Evolutionary conservation across 2,888 invertebrate genomes (phyloP).

Genomic region (Cheilosia impressa): DNA sequence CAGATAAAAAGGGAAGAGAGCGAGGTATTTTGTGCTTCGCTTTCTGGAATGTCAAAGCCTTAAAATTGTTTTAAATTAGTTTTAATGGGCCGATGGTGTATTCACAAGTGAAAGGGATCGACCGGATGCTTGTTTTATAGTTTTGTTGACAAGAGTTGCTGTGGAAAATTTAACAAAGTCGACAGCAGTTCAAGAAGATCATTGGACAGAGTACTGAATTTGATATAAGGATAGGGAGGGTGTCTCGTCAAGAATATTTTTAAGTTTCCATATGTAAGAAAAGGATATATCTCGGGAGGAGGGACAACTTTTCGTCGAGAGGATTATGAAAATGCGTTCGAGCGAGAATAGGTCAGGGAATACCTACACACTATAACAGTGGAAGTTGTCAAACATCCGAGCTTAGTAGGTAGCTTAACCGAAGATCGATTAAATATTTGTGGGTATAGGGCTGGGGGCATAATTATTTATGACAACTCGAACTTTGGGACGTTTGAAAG

Average conservation of each 20-base stretch:
- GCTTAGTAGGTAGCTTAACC: no score
- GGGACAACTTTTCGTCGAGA: no score
- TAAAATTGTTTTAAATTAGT: conserved; percentile 59
- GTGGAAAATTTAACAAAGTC: conserved; percentile 18
- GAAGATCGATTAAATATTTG: no score
- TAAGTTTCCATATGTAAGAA: no score
- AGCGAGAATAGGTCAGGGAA: no score
- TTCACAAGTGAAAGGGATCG: conserved; percentile 14
- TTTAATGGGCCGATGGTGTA: conserved; percentile 17
- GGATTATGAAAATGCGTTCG: no score
- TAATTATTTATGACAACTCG: no score
- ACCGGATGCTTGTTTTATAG: conserved; percentile 51
- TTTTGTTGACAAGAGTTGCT: conserved; percentile 44
- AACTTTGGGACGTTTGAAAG: no score
- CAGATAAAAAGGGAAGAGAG: neutral
- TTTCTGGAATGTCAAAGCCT: conserved; percentile 33
- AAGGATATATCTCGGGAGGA: no score
- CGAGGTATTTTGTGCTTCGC: neutral
- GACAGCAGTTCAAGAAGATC: neutral
- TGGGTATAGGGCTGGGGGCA: no score
- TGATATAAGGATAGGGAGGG: neutral
- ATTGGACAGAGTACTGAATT: neutral
- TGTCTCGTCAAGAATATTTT: neutral
- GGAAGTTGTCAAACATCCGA: no score
- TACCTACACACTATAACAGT: no score